Conservation (phyloP, 2,888 invertebrate genomes). For the Stenchaetothrips biformis region DNA sequence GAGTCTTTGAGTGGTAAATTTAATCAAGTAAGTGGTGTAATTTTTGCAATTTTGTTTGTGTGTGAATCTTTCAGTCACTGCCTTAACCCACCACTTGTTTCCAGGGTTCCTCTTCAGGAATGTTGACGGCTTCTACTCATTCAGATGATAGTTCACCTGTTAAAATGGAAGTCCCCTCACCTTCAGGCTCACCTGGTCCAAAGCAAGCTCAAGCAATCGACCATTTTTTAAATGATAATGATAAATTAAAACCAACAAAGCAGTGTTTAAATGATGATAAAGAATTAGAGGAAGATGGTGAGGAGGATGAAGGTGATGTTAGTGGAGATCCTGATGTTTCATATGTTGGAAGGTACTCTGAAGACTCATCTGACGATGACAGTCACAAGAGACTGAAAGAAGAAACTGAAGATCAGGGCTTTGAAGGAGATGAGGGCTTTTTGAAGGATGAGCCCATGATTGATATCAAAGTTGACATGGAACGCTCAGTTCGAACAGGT, state of each 20-base stretch:
- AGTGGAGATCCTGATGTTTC: background rate
- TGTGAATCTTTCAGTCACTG: too few species aligned
- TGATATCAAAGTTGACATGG: slow-evolving; percentile 4
- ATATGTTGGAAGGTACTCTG: background rate
- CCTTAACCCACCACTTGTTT: too few species aligned
- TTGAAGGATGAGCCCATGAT: background rate
- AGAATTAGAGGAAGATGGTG: slow-evolving; percentile 46
- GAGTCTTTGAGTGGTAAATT: slow-evolving; percentile 49
- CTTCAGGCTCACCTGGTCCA: background rate
- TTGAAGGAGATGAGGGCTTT: slow-evolving; percentile 2
- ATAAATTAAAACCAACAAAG: slow-evolving; percentile 47
- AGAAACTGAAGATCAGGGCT: background rate
- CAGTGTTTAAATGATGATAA: slow-evolving; percentile 45
- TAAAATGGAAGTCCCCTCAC: slow-evolving; percentile 41
- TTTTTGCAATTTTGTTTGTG: background rate
- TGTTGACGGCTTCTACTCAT: slow-evolving; percentile 35
- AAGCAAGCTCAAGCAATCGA: slow-evolving; percentile 40
- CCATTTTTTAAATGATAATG: slow-evolving; percentile 45
- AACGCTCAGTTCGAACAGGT: background rate
- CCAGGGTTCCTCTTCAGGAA: slow-evolving; percentile 24
- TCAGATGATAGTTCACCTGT: slow-evolving; percentile 39
- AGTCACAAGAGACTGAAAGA: background rate
- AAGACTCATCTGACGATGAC: background rate
- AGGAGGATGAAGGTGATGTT: slow-evolving; percentile 40
- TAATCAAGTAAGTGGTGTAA: slow-evolving; percentile 44